phyloP scores from a whole-genome alignment of 1,140 invertebrate genomes.

The Euglossa dilemma region DNA sequence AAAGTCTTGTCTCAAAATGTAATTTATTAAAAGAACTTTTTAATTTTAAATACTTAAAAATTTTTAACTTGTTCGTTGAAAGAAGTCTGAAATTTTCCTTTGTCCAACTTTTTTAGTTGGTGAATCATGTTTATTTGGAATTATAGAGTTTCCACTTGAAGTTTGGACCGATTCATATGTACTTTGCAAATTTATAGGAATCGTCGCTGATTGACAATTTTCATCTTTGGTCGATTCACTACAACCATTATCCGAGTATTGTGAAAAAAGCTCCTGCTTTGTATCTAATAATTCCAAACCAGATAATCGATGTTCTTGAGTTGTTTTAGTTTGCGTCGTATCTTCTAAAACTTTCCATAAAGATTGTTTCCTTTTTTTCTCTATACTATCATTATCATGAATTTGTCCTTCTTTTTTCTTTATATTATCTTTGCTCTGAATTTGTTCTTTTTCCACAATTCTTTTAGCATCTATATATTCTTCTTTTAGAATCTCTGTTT shows the following conservation, averaged over 20 bases:
- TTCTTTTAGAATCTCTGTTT: slow-evolving; percentile 22
- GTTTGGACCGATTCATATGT: slow-evolving; percentile 18
- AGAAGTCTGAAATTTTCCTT: slow-evolving; percentile 72
- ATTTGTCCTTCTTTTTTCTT: slow-evolving; percentile 23
- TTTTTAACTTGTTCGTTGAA: slow-evolving; percentile 58
- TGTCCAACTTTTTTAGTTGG: slow-evolving; percentile 60
- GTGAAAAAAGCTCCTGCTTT: slow-evolving; percentile 24
- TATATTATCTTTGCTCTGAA: slow-evolving; percentile 7
- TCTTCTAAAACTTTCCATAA: slow-evolving; percentile 53
- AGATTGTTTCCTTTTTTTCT: slow-evolving; percentile 34
- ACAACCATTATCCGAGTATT: slow-evolving; percentile 17
- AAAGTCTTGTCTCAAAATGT: slow-evolving; percentile 18
- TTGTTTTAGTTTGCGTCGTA: not conserved
- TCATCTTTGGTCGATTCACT: slow-evolving; percentile 29
- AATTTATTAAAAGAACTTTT: not conserved
- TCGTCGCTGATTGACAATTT: not conserved
- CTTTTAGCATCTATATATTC: slow-evolving; percentile 6
- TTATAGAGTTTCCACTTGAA: not conserved
- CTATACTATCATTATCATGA: slow-evolving; percentile 13
- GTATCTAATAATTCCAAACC: slow-evolving; percentile 27
- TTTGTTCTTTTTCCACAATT: slow-evolving; percentile 25
- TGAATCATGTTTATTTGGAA: not conserved
- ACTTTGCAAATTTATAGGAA: not conserved
- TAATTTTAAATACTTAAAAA: slow-evolving; percentile 3
- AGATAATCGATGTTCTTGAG: slow-evolving; percentile 29